These are phyloP conservation scores for Zygothrica quintamaculata DNA, from an alignment of 2,888 invertebrate genomes.

Conservation along the genomic window DNA sequence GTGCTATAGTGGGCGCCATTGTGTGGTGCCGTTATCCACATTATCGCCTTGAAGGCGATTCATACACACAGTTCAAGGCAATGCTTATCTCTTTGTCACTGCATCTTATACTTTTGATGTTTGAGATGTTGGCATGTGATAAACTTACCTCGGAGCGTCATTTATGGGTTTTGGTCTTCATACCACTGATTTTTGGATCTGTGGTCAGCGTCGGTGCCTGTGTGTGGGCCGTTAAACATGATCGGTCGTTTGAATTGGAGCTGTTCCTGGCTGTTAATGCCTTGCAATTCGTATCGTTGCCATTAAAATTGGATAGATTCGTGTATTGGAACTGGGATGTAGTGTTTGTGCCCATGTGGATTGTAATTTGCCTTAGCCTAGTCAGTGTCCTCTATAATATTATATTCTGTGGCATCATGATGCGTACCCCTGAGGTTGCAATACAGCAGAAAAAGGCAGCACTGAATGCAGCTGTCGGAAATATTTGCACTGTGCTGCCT, in stretches of 20 bases:
- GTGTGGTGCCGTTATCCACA: constrained; percentile 99
- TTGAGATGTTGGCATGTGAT: constrained; percentile 97
- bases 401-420: constrained; percentile 97
- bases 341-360: constrained; percentile 99
- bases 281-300: constrained; percentile 98
- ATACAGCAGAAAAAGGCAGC: constrained; percentile 96
- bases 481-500: constrained; percentile 97
- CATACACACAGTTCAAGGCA: constrained; percentile 98
- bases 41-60: constrained; percentile 97
- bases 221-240: constrained; percentile 99
- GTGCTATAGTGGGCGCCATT: constrained; percentile 95
- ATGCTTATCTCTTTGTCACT: constrained; percentile 98
- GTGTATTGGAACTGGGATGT: constrained; percentile 97
- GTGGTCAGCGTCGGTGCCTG: constrained; percentile 98
- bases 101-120: constrained; percentile 97
- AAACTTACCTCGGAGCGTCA: constrained; percentile 93
- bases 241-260: constrained; percentile 97
- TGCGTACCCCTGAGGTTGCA: constrained; percentile 96
- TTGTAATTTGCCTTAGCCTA: constrained; percentile 97
- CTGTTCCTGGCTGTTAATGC: constrained; percentile 98
- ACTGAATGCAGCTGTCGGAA: constrained; percentile 96
- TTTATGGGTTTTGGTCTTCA: constrained; percentile 94
- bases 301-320: constrained; percentile 94
- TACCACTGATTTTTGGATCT: constrained; percentile 98
- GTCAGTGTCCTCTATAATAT: constrained; percentile 98